phyloP scores from a whole-genome alignment of 2,797 vertebrate genomes.

The Mionectes olivaceus region DNA sequence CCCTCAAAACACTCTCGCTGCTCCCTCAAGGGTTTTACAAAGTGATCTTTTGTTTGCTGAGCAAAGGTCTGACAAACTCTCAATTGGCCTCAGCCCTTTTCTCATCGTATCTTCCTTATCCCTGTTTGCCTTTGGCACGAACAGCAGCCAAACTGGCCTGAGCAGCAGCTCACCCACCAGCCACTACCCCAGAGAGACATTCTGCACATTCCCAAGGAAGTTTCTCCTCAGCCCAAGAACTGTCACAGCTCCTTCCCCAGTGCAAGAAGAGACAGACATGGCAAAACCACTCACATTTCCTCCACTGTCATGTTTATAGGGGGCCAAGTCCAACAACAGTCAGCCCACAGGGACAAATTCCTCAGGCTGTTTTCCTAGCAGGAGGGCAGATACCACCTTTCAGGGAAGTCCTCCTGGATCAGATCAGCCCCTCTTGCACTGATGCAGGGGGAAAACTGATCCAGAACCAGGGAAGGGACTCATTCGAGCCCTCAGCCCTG shows the following conservation, averaged over 20 bases:
- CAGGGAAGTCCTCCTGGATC: background rate
- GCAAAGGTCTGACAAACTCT: constrained; percentile 19
- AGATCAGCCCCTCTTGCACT: background rate
- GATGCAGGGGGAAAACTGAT: background rate
- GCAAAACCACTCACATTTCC: background rate
- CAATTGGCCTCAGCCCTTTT: background rate
- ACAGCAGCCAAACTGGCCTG: constrained; percentile 10
- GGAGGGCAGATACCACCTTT: background rate
- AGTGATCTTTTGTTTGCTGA: constrained; percentile 30
- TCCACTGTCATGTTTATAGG: background rate
- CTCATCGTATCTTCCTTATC: background rate
- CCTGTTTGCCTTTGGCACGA: constrained; percentile 30
- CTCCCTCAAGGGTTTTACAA: background rate
- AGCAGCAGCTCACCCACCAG: background rate
- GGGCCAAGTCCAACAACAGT: background rate
- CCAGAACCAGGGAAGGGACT: background rate
- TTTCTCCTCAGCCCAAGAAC: background rate
- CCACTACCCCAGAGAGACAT: background rate
- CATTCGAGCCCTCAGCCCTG: rapidly evolving
- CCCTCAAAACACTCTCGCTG: background rate
- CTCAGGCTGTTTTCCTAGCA: background rate
- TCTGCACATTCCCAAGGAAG: background rate
- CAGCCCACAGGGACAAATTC: background rate
- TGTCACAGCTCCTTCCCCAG: rapidly evolving
- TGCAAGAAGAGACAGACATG: background rate